Percentiles rank a stretch among this genome's conserved stretches.
These are phyloP conservation scores for Orgyia antiqua DNA, from an alignment of 2,888 invertebrate species.

Conservation along the genomic window DNA sequence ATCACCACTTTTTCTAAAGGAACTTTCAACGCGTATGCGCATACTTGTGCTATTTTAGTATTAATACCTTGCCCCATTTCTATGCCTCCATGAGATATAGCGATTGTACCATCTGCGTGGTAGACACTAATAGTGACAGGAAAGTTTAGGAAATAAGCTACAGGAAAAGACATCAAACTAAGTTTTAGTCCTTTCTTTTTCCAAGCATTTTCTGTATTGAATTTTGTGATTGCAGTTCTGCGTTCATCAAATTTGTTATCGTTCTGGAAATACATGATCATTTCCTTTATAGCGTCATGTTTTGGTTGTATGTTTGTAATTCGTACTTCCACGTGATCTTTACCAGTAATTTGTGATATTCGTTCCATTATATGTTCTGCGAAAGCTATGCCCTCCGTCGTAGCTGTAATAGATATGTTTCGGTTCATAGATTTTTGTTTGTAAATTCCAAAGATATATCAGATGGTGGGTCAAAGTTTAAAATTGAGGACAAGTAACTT, in stretches of 20 bases:
- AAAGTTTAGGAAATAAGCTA: constrained; percentile 71
- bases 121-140: constrained; percentile 81
- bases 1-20: constrained; percentile 79
- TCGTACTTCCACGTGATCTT: constrained; percentile 79
- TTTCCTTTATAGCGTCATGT: constrained; percentile 49
- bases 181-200: constrained; percentile 82
- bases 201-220: constrained; percentile 84
- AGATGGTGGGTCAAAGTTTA: too few species aligned
- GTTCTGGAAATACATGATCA: constrained; percentile 77
- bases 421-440: too few species aligned
- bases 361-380: constrained; percentile 83
- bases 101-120: constrained; percentile 82
- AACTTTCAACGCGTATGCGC: constrained; percentile 82
- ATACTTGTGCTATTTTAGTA: constrained; percentile 82
- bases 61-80: constrained; percentile 89
- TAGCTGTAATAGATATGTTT: constrained; percentile 37
- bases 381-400: constrained; percentile 77
- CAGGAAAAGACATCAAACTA: constrained; percentile 81
- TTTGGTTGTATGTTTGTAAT: constrained; percentile 65
- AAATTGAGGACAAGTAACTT: too few species aligned
- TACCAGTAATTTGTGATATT: constrained; percentile 72
- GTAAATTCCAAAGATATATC: too few species aligned
- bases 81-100: constrained; percentile 82
- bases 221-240: constrained; percentile 66
- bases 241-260: constrained; percentile 77